Percentiles rank a stretch among this genome's conserved stretches.
Evolutionary conservation across 2,888 invertebrate species (phyloP).

Genomic region (Drosophila hamatofila): DNA sequence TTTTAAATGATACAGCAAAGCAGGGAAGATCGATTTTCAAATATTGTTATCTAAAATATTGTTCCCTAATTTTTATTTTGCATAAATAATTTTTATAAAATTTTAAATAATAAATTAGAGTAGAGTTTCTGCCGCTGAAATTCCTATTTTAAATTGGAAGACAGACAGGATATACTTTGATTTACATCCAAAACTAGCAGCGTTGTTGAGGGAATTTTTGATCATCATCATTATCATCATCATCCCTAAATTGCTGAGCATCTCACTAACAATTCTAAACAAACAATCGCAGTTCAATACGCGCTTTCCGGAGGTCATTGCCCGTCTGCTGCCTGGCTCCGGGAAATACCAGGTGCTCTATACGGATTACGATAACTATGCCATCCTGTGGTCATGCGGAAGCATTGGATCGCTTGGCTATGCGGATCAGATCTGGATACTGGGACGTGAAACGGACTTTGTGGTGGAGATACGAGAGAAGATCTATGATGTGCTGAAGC

Average conservation of each 20-base stretch:
- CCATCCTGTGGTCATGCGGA: constrained; percentile 91
- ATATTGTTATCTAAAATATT: too few species aligned
- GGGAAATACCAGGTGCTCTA: constrained; percentile 90
- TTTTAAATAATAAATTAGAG: too few species aligned
- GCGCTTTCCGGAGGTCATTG: constrained; percentile 88
- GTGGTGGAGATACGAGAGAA: constrained; percentile 88
- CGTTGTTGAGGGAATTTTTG: neutral
- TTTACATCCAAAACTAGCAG: neutral
- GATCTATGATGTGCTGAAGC: constrained; percentile 88
- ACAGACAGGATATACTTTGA: too few species aligned
- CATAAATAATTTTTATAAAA: too few species aligned
- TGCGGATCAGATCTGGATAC: constrained; percentile 90
- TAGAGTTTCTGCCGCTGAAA: too few species aligned
- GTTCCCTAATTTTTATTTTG: too few species aligned
- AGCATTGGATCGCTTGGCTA: constrained; percentile 86
- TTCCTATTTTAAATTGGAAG: neutral
- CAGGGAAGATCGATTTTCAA: too few species aligned
- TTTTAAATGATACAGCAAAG: neutral
- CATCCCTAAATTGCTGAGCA: neutral
- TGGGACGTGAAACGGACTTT: constrained; percentile 89
- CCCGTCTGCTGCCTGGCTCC: constrained; percentile 89
- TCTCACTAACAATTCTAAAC: neutral
- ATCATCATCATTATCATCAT: neutral
- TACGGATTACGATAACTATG: constrained; percentile 90
- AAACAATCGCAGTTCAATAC: constrained; percentile 86